A percentile compares a stretch with the other conserved stretches of the same genome.
Conservation (phyloP, 23 tunicate species). For the Pegea sp. region DNA sequence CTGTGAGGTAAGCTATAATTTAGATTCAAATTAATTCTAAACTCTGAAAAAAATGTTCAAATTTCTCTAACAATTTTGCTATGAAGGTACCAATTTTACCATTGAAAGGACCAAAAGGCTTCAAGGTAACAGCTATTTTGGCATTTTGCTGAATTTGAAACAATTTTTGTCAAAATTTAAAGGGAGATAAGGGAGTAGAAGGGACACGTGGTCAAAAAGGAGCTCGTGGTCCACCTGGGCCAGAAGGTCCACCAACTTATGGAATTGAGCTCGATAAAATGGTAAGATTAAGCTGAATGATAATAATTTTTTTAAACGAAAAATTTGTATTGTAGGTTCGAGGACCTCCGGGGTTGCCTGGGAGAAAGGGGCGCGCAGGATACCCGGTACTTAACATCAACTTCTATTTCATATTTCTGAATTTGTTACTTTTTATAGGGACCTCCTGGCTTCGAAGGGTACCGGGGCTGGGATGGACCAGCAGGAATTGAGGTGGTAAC, state of each 20-base stretch:
- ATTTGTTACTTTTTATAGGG: too few relatives aligned
- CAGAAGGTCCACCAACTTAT: not conserved
- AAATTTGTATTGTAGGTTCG: not conserved
- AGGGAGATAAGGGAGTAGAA: not conserved
- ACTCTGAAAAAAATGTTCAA: too few relatives aligned
- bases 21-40: too few relatives aligned
- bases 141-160: too few relatives aligned
- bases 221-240: not conserved
- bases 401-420: not conserved
- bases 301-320: not conserved
- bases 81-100: too few relatives aligned
- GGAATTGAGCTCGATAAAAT: not conserved
- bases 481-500: not conserved
- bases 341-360: conserved; percentile 2
- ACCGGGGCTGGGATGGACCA: not conserved
- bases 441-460: not conserved
- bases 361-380: not conserved
- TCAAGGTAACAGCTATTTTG: not conserved
- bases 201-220: not conserved
- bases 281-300: not conserved
- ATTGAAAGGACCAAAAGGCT: conserved; percentile 4
- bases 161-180: not conserved
- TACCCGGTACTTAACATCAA: not conserved
- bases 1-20: too few relatives aligned
- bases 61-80: too few relatives aligned